phyloP scores from a whole-genome alignment of 2,888 invertebrate genomes.

The Oligia latruncula region DNA sequence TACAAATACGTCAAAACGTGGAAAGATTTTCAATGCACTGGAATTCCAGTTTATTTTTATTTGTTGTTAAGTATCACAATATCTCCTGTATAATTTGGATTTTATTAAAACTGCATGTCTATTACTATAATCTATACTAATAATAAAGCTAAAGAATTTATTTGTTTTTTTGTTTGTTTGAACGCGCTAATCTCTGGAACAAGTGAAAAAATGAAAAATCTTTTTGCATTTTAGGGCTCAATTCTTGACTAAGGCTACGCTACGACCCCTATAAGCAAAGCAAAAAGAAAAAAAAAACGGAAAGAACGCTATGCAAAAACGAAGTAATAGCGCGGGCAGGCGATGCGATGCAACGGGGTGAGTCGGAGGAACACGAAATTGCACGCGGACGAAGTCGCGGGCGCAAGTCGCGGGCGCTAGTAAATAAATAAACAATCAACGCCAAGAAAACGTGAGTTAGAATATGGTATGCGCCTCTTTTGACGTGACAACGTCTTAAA shows the following conservation, averaged over 20 bases:
- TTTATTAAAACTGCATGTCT: not conserved
- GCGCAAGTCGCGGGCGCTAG: too few relatives aligned
- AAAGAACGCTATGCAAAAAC: not conserved
- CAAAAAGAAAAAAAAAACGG: not conserved
- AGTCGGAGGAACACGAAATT: too few relatives aligned
- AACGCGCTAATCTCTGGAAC: not conserved
- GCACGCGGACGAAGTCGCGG: too few relatives aligned
- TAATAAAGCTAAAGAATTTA: not conserved
- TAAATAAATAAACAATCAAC: conserved; percentile 5
- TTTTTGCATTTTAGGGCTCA: not conserved
- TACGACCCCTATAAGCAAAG: not conserved
- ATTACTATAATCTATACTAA: not conserved
- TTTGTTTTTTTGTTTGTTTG: not conserved
- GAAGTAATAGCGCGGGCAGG: not conserved
- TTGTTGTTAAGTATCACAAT: not conserved
- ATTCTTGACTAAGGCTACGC: not conserved
- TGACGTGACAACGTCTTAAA: too few relatives aligned
- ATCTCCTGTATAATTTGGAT: too few relatives aligned
- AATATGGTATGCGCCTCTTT: not conserved
- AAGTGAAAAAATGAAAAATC: not conserved
- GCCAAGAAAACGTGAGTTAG: conserved; percentile 4
- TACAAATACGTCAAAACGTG: not conserved
- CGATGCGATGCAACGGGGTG: too few relatives aligned
- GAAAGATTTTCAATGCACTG: not conserved
- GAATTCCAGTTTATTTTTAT: not conserved